Percentiles rank a stretch among this genome's conserved stretches.
phyloP scores from a whole-genome alignment of 2,797 vertebrate species.

The Glyptemys insculpta region DNA sequence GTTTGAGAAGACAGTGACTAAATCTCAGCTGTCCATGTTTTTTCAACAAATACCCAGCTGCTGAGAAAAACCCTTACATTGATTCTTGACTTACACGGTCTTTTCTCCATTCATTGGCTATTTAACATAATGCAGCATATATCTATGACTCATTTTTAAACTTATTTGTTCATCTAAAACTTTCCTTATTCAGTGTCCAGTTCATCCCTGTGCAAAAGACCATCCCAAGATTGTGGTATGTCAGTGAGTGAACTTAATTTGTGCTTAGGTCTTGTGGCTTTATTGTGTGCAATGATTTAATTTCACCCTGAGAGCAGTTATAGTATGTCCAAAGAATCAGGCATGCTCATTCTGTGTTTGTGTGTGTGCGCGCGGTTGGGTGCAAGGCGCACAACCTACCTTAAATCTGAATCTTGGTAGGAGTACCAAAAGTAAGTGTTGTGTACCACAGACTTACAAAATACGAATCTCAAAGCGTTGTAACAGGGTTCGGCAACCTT shows the following conservation, averaged over 20 bases:
- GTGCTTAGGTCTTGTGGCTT: background rate
- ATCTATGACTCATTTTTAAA: background rate
- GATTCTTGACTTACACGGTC: background rate
- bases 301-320: background rate
- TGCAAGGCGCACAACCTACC: background rate
- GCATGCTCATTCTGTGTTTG: background rate
- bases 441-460: background rate
- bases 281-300: background rate
- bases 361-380: rapidly evolving
- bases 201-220: background rate
- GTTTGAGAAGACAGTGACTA: background rate
- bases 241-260: background rate
- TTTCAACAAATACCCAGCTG: background rate
- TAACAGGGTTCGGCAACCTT: no score
- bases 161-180: background rate
- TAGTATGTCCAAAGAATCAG: background rate
- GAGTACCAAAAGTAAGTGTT: background rate
- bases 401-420: background rate
- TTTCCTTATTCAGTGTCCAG: background rate
- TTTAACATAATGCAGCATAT: background rate
- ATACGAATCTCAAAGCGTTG: background rate
- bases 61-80: background rate
- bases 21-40: background rate
- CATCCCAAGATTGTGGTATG: background rate
- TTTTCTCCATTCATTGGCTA: background rate